Evolutionary conservation across 2,888 invertebrate species (phyloP).

Genomic region (Beris morrisii): DNA sequence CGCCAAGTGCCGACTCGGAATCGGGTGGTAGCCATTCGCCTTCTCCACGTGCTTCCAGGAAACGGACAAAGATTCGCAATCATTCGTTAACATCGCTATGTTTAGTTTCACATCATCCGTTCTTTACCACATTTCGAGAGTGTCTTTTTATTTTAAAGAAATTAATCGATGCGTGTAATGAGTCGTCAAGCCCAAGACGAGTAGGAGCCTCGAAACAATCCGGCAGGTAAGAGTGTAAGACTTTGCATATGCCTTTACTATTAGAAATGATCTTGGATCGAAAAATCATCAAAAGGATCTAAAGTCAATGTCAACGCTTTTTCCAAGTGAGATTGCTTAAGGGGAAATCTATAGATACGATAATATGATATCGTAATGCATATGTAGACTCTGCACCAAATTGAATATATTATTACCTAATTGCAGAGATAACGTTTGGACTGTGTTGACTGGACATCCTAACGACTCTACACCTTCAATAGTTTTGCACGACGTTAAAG

Average conservation of each 20-base stretch:
- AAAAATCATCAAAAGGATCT: too few species aligned
- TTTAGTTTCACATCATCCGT: slow-evolving; percentile 97
- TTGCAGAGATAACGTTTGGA: slow-evolving; percentile 92
- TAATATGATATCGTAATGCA: too few species aligned
- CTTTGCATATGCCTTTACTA: too few species aligned
- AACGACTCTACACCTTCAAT: slow-evolving; percentile 81
- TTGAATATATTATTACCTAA: too few species aligned
- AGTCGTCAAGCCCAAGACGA: slow-evolving; percentile 84
- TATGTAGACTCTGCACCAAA: too few species aligned
- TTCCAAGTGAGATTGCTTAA: background rate
- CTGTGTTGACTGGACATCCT: slow-evolving; percentile 83
- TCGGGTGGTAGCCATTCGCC: slow-evolving; percentile 87
- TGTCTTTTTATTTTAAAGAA: slow-evolving; percentile 94
- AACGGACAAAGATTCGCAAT: slow-evolving; percentile 81
- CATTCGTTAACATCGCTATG: slow-evolving; percentile 96
- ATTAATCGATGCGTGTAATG: slow-evolving; percentile 96
- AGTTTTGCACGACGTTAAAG: slow-evolving; percentile 92
- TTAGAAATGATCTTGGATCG: too few species aligned
- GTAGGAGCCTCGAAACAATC: slow-evolving; percentile 86
- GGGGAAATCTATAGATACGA: too few species aligned
- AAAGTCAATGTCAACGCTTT: background rate
- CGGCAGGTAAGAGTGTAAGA: slow-evolving; percentile 65
- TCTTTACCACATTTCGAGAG: slow-evolving; percentile 97
- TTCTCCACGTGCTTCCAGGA: slow-evolving; percentile 78
- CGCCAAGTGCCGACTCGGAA: slow-evolving; percentile 76